Conservation (phyloP, 2,113 vertebrate genomes). For the Pandion haliaetus region DNA sequence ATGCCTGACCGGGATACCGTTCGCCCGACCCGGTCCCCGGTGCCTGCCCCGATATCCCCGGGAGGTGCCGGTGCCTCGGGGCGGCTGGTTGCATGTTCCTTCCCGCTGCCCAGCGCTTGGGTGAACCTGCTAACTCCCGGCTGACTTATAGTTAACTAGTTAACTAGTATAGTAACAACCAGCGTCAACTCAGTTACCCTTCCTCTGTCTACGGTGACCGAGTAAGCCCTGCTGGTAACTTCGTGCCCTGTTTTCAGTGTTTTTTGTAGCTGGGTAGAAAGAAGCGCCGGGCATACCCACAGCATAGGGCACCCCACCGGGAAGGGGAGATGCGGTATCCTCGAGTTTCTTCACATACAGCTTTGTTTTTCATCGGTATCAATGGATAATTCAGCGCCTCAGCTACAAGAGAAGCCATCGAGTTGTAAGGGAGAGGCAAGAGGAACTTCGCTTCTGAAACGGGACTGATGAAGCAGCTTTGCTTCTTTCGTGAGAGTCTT, state of each 20-base stretch:
- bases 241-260: not conserved
- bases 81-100: not conserved
- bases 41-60: not conserved
- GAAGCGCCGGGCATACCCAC: too few species aligned
- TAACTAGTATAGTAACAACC: not conserved
- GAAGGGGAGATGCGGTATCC: not conserved
- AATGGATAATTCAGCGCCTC: too few species aligned
- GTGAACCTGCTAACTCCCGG: too few species aligned
- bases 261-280: not conserved
- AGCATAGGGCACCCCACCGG: accelerated
- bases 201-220: not conserved
- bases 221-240: not conserved
- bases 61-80: not conserved
- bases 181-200: not conserved
- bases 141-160: not conserved
- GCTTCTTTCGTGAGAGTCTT: not conserved
- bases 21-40: not conserved
- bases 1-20: too few species aligned
- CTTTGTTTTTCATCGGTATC: not conserved
- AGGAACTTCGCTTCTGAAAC: not conserved
- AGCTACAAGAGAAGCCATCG: not conserved
- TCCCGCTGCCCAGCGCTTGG: not conserved
- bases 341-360: not conserved
- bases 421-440: not conserved
- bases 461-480: not conserved